Evolutionary conservation across 37 sponge, comb jelly and placozoan species (phyloP), one percentile per base, ranked within the genome.

Genomic region (Diacarnus erythraeanus): DNA sequence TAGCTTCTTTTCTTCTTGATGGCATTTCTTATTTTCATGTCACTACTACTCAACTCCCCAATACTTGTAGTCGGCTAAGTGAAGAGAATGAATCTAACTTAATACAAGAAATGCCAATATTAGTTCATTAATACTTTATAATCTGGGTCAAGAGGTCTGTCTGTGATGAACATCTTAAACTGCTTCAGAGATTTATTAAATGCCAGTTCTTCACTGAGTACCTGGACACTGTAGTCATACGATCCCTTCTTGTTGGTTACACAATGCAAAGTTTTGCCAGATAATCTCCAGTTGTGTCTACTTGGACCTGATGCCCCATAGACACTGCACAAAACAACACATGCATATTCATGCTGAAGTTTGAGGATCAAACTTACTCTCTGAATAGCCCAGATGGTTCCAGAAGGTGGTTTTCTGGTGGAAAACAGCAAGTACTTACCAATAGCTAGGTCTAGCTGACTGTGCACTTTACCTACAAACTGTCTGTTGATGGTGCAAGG

Each of bases 131-230:
- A 2, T 44, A 83, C 84, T 77, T 83, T 83, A 27, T 76, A 76
- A 40, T 63, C 40, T 1, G 84, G 84, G 44, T 83, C 82, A 23
- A 87, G 39, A 5, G 87, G 87, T 65, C 77, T 37, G 23, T 81
- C 82, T 3, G 76, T 34, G 0, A 87, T 76, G 47, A 87, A 87
- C 72, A 87, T 87, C 69, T 76, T 80, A 59, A 71, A 87, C 71
- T 80, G 87, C 34, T 59, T 51, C 17, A 81, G 59, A 29, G 42
- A 4, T 70, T 31, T 80, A 64, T 87, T 87, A 38, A 81, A 87
- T 10, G 87, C 87, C 63, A 87, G 54, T 39, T 87, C 87, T 54
- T 87, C 87, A 5, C 77, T 27, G 26, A 87, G 72, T 3, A 87
- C 82, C 25, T 35, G 31, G 34, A 65, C 34, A 30, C 35, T 20